phyloP scores from a whole-genome alignment of 2,888 invertebrate genomes.

The Athalia rosae region DNA sequence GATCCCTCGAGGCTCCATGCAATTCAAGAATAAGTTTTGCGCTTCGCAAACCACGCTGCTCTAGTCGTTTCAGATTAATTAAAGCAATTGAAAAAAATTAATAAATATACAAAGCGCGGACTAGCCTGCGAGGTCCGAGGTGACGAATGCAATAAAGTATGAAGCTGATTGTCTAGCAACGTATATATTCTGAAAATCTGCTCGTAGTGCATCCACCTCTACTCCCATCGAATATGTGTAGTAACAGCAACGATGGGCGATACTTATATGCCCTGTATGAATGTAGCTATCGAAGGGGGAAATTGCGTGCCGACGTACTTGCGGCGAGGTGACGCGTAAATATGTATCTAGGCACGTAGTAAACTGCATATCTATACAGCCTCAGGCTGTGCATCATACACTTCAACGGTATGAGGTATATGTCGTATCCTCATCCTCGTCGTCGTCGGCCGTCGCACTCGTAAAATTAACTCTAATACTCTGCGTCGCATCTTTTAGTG shows the following conservation, averaged over 20 bases:
- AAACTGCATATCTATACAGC: slow-evolving; percentile 35
- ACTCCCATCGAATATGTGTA: background rate
- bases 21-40: slow-evolving; percentile 19
- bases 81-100: slow-evolving; percentile 12
- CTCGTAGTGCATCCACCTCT: background rate
- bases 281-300: slow-evolving; percentile 25
- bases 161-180: background rate
- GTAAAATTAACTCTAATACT: slow-evolving; percentile 2
- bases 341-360: slow-evolving; percentile 30
- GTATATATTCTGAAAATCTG: background rate
- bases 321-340: slow-evolving; percentile 39
- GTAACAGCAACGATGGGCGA: background rate
- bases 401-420: no score
- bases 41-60: slow-evolving; percentile 6
- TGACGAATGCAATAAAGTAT: slow-evolving; percentile 19
- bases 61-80: slow-evolving; percentile 25
- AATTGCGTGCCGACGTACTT: slow-evolving; percentile 15
- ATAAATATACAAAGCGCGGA: background rate
- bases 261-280: background rate
- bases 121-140: background rate
- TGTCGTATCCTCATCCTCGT: no score
- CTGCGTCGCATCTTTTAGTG: background rate
- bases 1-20: background rate
- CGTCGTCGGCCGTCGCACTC: background rate
- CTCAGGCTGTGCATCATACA: slow-evolving; percentile 1